Evolutionary conservation across 1,140 invertebrate genomes (phyloP), one percentile per base, ranked within the genome.

Genomic region (Drosophila eugracilis): DNA sequence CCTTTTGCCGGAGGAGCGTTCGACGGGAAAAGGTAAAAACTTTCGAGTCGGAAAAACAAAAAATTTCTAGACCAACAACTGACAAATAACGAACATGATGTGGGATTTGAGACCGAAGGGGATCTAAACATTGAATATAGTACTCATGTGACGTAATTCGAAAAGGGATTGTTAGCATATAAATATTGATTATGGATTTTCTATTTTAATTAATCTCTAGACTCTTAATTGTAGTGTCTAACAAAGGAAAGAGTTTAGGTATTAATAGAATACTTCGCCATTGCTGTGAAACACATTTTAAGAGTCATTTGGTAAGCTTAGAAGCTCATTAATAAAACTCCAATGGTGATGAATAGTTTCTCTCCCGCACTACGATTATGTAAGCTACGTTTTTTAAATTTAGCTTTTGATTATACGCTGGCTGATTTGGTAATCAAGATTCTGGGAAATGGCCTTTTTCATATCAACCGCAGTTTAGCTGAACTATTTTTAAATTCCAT

Each of bases 31-130:
- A 58, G 63, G 50, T 44, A 50, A 78, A 75, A 83, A 75, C 69
- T 88, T 85, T 70, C 28, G 30, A 59, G 69, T 74, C 55, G 70
- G 42, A 69, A 62, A 86, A 76, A 85, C 71, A 80, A 75, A 66
- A 77, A 85, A 50, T 62, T 63, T 86, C 62, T 75, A 75, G 72
- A 86, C 84, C 39, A 83, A 80, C 70, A 70, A 45, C 44, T 88
- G 78, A 86, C 83, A 88, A 86, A 75, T 44, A 81, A 88, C 63
- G 67, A 81, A 86, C 81, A 86, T 88, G 60, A 45, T 86, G 74
- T 75, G 53, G 37, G 83, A 78, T 54, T 75, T 54, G 66, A 80
- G 39, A 72, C 55, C 54, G 45, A 80, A 59, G 55, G 70, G 67
- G 66, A 63, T 77, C 66, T 49, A 32, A 52, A 22, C 26, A 36